Evolutionary conservation across 2,888 invertebrate genomes (phyloP).

Genomic region (Plebejus anna): DNA sequence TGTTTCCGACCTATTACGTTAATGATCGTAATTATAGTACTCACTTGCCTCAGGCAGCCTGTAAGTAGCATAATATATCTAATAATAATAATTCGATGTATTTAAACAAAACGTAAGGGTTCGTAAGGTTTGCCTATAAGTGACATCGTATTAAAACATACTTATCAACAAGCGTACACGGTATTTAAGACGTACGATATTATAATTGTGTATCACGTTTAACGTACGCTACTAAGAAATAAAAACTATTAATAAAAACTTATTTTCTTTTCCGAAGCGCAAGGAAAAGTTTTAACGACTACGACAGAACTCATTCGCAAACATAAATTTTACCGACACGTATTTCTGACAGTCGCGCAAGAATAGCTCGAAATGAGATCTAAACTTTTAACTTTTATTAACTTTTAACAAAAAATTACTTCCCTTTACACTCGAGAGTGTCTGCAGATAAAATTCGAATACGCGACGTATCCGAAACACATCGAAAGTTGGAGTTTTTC

Average conservation of each 20-base stretch:
- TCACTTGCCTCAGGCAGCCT: too few species aligned
- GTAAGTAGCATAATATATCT: too few species aligned
- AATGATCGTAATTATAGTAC: too few species aligned
- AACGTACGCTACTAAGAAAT: conserved; percentile 24
- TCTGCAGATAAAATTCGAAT: conserved; percentile 22
- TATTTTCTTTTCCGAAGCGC: conserved; percentile 29
- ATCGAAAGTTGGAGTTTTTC: conserved; percentile 22
- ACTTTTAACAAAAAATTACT: conserved; percentile 32
- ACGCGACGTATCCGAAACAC: conserved; percentile 3
- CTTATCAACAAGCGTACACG: background rate
- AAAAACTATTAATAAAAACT: conserved; percentile 32
- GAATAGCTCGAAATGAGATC: conserved; percentile 34
- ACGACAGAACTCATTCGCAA: conserved; percentile 48
- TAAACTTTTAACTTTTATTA: conserved; percentile 36
- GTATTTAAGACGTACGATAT: conserved; percentile 12
- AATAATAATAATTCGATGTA: too few species aligned
- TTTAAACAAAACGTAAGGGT: too few species aligned
- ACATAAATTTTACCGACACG: conserved; percentile 49
- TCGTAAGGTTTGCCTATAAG: too few species aligned
- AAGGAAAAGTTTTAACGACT: conserved; percentile 52
- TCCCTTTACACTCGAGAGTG: conserved; percentile 13
- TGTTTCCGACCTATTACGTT: too few species aligned
- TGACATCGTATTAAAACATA: background rate
- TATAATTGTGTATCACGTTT: conserved; percentile 16
- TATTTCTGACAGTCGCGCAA: conserved; percentile 39